phyloP scores from a whole-genome alignment of 2,113 vertebrate species.

The Ptyas mucosa region DNA sequence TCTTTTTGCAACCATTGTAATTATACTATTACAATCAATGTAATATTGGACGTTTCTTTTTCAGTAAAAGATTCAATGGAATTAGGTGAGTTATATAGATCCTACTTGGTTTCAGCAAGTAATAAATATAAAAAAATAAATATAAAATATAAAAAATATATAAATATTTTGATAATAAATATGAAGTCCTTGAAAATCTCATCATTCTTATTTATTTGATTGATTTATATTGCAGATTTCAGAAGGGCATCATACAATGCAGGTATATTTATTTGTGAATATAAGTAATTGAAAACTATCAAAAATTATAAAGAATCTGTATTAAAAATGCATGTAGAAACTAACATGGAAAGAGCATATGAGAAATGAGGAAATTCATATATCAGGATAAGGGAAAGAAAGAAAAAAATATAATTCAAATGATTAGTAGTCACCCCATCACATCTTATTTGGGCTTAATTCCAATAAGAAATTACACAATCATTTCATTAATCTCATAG shows the following conservation, averaged over 20 bases:
- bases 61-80: not conserved
- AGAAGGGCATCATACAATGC: not conserved
- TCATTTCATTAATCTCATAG: not conserved
- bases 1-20: no score
- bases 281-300: not conserved
- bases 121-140: not conserved
- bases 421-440: not conserved
- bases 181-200: not conserved
- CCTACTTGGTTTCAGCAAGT: not conserved
- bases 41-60: not conserved
- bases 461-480: no score
- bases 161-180: not conserved
- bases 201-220: not conserved
- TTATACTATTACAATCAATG: not conserved
- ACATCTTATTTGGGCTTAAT: not conserved
- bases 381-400: not conserved
- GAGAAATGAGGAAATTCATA: no score
- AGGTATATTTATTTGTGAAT: not conserved
- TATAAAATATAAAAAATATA: no score
- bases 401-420: not conserved
- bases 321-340: no score
- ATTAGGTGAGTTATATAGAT: not conserved
- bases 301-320: not conserved
- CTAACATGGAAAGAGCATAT: no score
- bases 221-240: not conserved